phyloP scores from a whole-genome alignment of 2,113 vertebrate genomes.

The Donacobius atricapilla region DNA sequence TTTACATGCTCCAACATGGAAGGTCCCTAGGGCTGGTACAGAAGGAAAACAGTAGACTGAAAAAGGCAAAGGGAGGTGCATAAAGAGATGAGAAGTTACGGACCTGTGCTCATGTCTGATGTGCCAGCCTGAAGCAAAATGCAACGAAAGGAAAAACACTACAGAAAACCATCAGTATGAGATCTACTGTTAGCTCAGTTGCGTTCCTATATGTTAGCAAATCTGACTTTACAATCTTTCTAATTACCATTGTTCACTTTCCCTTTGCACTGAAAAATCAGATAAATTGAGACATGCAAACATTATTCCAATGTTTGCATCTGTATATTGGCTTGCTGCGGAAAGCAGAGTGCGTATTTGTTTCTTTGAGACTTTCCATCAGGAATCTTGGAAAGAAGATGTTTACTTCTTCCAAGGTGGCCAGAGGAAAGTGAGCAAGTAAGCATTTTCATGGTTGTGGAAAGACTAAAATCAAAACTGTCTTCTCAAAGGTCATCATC shows the following conservation, averaged over 20 bases:
- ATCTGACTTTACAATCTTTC: neutral
- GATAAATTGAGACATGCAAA: neutral
- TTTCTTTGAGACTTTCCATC: neutral
- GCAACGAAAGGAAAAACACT: neutral
- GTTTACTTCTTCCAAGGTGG: neutral
- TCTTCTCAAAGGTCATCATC: neutral
- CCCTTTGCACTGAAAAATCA: neutral
- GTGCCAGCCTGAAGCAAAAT: neutral
- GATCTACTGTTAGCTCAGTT: neutral
- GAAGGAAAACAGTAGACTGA: neutral
- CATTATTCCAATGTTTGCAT: accelerated
- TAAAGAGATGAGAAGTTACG: neutral
- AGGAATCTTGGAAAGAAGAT: neutral
- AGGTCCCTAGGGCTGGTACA: neutral
- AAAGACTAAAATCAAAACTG: neutral
- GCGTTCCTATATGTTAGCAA: neutral
- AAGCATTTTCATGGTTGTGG: neutral
- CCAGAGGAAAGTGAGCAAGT: neutral
- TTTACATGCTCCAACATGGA: neutral
- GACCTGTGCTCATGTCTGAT: neutral
- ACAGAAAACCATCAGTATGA: neutral
- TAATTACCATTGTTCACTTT: neutral
- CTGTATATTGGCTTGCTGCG: neutral
- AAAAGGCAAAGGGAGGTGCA: neutral
- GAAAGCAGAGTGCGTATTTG: accelerated